These are phyloP conservation scores for Sphinx pinastri DNA, from an alignment of 2,888 invertebrate species.

Conservation along the genomic window DNA sequence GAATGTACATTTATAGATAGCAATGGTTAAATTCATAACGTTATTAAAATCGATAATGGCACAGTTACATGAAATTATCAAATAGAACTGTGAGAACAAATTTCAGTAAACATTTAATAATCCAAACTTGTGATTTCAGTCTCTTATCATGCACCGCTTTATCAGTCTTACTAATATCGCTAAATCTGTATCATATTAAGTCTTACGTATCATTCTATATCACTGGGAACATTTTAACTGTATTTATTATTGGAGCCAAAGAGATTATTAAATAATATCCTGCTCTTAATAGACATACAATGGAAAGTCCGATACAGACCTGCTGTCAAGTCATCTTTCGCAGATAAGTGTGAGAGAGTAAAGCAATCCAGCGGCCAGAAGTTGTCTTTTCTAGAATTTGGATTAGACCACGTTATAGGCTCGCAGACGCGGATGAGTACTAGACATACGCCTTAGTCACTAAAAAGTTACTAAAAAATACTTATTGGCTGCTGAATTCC, in stretches of 20 bases:
- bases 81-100: background rate
- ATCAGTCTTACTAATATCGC: slow-evolving; percentile 27
- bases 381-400: no score
- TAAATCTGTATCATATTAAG: slow-evolving; percentile 15
- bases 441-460: no score
- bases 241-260: background rate
- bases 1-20: background rate
- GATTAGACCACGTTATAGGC: no score
- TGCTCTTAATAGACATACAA: no score
- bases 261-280: background rate
- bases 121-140: slow-evolving; percentile 25
- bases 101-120: background rate
- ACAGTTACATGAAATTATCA: slow-evolving; percentile 4
- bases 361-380: no score
- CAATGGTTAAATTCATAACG: background rate
- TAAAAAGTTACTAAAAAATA: no score
- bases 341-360: no score
- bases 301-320: no score
- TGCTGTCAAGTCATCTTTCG: no score
- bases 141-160: slow-evolving; percentile 23
- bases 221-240: slow-evolving; percentile 1
- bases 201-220: slow-evolving; percentile 16
- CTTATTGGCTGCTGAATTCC: no score
- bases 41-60: slow-evolving; percentile 1
- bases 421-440: no score